Percentiles rank a stretch among this genome's conserved stretches.
These are phyloP conservation scores for Volucella zonaria DNA, from an alignment of 2,888 invertebrate genomes.

Conservation along the genomic window DNA sequence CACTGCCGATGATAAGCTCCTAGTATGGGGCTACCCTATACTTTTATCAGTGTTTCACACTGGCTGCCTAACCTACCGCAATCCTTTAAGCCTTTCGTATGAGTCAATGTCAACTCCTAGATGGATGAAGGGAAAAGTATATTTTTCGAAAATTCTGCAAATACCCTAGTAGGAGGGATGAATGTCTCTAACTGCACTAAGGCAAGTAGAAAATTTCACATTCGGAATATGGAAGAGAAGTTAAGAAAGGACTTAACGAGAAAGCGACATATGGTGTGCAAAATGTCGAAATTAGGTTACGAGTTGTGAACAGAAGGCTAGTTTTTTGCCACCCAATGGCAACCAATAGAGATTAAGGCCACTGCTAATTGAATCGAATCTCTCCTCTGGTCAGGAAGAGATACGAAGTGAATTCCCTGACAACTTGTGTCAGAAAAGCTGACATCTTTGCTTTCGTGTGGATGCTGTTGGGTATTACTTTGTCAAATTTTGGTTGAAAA, in stretches of 20 bases:
- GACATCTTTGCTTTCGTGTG: conserved; percentile 42
- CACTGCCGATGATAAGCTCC: conserved; percentile 40
- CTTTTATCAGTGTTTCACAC: conserved; percentile 45
- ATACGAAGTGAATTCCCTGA: conserved; percentile 36
- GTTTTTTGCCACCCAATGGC: conserved; percentile 27
- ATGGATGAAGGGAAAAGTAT: background rate
- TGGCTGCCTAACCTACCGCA: conserved; percentile 45
- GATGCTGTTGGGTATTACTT: conserved; percentile 39
- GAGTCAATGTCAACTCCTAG: conserved; percentile 3
- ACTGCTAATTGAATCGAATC: conserved; percentile 54
- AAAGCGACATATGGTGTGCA: conserved; percentile 31
- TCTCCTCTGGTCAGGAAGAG: conserved; percentile 24
- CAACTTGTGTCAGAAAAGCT: conserved; percentile 37
- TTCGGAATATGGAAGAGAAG: conserved; percentile 12
- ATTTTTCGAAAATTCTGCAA: conserved; percentile 24
- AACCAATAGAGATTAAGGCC: conserved; percentile 25
- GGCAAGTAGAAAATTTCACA: conserved; percentile 61
- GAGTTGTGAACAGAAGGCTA: conserved; percentile 52
- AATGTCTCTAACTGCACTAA: conserved; percentile 49
- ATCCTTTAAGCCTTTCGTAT: conserved; percentile 34
- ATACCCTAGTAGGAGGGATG: conserved; percentile 8
- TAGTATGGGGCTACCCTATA: background rate
- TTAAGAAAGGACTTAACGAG: background rate
- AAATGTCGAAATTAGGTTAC: conserved; percentile 50
- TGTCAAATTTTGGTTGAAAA: conserved; percentile 51